phyloP scores from a whole-genome alignment of 2,113 vertebrate species.

The Elaphurus davidianus region DNA sequence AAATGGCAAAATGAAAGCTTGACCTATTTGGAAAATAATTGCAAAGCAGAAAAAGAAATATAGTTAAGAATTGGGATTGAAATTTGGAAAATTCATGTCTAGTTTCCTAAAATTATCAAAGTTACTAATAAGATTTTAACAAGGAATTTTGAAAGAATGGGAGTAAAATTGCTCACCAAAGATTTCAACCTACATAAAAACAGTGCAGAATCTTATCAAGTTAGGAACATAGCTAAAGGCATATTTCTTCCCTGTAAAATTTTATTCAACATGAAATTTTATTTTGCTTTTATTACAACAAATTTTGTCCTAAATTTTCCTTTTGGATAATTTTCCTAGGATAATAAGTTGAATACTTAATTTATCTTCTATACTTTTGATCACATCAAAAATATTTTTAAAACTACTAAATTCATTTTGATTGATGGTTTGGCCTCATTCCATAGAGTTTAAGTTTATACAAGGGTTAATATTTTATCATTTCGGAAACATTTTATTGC shows the following conservation, averaged over 20 bases:
- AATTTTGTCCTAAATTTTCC: not conserved
- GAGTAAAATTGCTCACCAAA: not conserved
- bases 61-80: not conserved
- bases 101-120: not conserved
- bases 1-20: not conserved
- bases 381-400: not conserved
- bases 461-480: not conserved
- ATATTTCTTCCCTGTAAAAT: not conserved
- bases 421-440: not conserved
- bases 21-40: slow-evolving; percentile 15
- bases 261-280: not conserved
- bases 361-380: not conserved
- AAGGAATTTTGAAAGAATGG: not conserved
- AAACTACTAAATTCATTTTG: not conserved
- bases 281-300: not conserved
- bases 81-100: not conserved
- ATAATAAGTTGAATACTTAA: not conserved
- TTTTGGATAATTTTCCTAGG: not conserved
- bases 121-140: not conserved
- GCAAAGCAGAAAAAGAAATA: not conserved
- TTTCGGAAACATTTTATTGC: not conserved
- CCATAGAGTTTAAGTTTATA: not conserved
- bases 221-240: not conserved
- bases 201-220: not conserved
- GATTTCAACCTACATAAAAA: not conserved